These are phyloP conservation scores for Heptranchias perlo DNA, from an alignment of 2,113 vertebrate species.

Conservation along the genomic window DNA sequence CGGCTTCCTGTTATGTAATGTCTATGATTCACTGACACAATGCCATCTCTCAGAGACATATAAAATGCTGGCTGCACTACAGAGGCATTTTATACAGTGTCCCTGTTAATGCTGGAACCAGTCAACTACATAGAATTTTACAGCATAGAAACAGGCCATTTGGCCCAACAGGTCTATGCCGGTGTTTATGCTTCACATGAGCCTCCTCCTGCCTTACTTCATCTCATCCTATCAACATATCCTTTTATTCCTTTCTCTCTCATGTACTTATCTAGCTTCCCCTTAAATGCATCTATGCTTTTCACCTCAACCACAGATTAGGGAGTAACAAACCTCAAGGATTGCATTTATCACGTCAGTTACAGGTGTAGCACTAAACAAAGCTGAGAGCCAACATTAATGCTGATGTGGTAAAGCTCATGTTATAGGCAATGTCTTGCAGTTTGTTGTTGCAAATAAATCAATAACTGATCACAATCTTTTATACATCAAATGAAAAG, in stretches of 20 bases:
- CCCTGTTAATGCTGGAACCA: neutral
- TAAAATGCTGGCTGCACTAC: neutral
- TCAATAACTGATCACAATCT: neutral
- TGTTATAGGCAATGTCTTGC: neutral
- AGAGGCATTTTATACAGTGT: neutral
- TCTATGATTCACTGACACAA: neutral
- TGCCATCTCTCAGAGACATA: neutral
- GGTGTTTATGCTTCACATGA: too few relatives aligned
- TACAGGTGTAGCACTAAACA: neutral
- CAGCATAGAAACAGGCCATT: too few relatives aligned
- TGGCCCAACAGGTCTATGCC: too few relatives aligned
- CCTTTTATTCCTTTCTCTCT: too few relatives aligned
- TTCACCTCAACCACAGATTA: too few relatives aligned
- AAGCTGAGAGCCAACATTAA: neutral
- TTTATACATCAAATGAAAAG: neutral
- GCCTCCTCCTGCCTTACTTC: too few relatives aligned
- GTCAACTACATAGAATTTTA: too few relatives aligned
- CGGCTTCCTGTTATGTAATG: neutral
- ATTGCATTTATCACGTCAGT: neutral
- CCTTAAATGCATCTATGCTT: too few relatives aligned
- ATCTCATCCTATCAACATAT: too few relatives aligned
- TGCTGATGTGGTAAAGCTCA: neutral
- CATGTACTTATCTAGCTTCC: too few relatives aligned
- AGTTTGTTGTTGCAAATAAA: too few relatives aligned
- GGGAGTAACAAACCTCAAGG: neutral